These are phyloP conservation scores for Spisula subtruncata DNA, from an alignment of 2,888 invertebrate genomes.

Conservation along the genomic window DNA sequence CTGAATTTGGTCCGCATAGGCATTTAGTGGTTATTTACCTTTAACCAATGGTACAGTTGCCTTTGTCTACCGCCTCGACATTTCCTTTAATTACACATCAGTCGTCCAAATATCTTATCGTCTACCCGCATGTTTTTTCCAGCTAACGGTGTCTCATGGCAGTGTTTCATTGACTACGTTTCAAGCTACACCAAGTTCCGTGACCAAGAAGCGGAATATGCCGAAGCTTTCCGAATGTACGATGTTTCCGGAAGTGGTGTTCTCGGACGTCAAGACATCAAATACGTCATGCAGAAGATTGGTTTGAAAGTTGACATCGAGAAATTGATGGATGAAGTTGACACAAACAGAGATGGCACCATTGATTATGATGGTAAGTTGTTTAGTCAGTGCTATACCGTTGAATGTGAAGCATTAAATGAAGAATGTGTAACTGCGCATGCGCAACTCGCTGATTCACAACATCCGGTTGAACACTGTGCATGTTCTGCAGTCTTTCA, in stretches of 20 bases:
- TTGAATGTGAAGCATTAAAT: background rate
- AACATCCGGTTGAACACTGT: no score
- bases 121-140: background rate
- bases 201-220: conserved; percentile 52
- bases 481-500: no score
- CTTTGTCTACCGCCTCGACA: background rate
- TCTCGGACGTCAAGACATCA: conserved; percentile 52
- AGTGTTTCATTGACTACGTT: conserved; percentile 57
- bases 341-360: conserved; percentile 52
- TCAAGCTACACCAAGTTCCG: conserved; percentile 59
- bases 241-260: conserved; percentile 45
- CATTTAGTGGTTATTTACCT: no score
- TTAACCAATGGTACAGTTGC: no score
- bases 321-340: conserved; percentile 50
- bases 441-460: no score
- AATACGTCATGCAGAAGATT: conserved; percentile 48
- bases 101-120: background rate
- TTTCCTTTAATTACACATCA: no score
- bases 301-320: conserved; percentile 49
- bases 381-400: background rate
- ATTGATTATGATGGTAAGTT: conserved; percentile 58
- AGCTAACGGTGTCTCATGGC: conserved; percentile 53
- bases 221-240: conserved; percentile 58
- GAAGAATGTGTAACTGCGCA: background rate
- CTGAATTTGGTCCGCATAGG: no score